Evolutionary conservation across 1,140 invertebrate genomes (phyloP).

Genomic region (Psilanteris sp.): DNA sequence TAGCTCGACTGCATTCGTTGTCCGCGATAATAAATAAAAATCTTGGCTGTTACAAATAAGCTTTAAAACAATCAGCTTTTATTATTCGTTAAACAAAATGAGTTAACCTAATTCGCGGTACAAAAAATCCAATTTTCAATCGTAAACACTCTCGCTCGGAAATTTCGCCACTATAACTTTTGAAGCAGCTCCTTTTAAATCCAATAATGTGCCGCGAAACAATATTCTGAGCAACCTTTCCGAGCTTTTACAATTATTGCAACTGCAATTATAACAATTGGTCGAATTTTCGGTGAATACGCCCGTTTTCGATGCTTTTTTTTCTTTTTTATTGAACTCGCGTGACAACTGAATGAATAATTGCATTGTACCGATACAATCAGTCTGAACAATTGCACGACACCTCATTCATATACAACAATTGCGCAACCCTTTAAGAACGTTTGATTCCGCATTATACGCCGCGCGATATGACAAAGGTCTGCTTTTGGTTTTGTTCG

Average conservation of each 20-base stretch:
- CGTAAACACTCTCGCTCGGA: conserved; percentile 18
- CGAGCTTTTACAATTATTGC: conserved; percentile 30
- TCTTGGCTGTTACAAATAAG: too few species aligned
- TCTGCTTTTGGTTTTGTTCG: background rate
- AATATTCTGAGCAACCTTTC: conserved; percentile 12
- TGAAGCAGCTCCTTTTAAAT: conserved; percentile 25
- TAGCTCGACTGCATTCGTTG: too few species aligned
- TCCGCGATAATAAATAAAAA: too few species aligned
- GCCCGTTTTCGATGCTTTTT: conserved; percentile 16
- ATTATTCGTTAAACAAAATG: background rate
- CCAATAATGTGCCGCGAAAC: conserved; percentile 38
- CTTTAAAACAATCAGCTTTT: too few species aligned
- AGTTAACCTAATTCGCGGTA: background rate
- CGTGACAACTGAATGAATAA: conserved; percentile 44
- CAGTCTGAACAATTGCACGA: conserved; percentile 29
- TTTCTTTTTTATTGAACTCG: conserved; percentile 49
- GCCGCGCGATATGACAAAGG: conserved; percentile 21
- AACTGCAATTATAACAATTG: conserved; percentile 35
- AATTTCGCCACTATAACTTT: conserved; percentile 3
- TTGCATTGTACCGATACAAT: conserved; percentile 43
- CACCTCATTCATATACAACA: conserved; percentile 35
- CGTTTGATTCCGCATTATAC: conserved; percentile 29
- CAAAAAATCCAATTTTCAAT: conserved; percentile 33
- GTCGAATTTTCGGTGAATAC: conserved; percentile 10
- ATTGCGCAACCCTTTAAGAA: conserved; percentile 34